phyloP scores from a whole-genome alignment of 1,140 invertebrate species.

The Formica exsecta region DNA sequence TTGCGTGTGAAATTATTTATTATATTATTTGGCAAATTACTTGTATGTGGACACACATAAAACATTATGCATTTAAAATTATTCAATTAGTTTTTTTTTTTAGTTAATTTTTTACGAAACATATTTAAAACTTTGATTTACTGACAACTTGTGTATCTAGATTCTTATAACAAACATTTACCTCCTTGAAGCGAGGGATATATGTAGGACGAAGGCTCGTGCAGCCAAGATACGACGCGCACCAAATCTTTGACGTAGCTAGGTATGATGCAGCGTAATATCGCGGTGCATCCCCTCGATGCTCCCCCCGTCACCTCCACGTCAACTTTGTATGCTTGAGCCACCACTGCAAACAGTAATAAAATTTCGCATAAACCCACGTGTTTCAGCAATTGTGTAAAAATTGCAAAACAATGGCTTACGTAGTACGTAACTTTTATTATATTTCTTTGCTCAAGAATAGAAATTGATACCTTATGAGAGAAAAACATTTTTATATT shows the following conservation, averaged over 20 bases:
- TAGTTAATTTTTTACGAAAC: neutral
- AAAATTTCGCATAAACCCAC: constrained; percentile 38
- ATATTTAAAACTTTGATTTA: neutral
- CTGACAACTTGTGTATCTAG: too few species aligned
- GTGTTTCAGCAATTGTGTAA: constrained; percentile 3
- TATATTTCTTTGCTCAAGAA: neutral
- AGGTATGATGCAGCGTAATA: constrained; percentile 93
- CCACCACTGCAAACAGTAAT: constrained; percentile 89
- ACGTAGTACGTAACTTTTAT: neutral
- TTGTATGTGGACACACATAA: neutral
- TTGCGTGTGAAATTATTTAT: constrained; percentile 7
- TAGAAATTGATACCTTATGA: neutral
- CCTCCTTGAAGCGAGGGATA: constrained; percentile 92
- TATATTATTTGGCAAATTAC: neutral
- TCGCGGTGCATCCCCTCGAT: constrained; percentile 92
- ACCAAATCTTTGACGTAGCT: constrained; percentile 94
- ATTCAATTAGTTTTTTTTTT: neutral
- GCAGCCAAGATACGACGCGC: constrained; percentile 93
- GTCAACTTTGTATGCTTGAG: constrained; percentile 93
- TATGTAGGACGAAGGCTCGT: constrained; percentile 92
- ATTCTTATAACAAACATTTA: constrained; percentile 79
- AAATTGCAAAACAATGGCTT: constrained; percentile 34
- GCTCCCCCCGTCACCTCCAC: constrained; percentile 90
- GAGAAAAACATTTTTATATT: neutral
- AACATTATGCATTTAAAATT: neutral